phyloP scores from a whole-genome alignment of 2,888 invertebrate genomes.

The Dione juno region DNA sequence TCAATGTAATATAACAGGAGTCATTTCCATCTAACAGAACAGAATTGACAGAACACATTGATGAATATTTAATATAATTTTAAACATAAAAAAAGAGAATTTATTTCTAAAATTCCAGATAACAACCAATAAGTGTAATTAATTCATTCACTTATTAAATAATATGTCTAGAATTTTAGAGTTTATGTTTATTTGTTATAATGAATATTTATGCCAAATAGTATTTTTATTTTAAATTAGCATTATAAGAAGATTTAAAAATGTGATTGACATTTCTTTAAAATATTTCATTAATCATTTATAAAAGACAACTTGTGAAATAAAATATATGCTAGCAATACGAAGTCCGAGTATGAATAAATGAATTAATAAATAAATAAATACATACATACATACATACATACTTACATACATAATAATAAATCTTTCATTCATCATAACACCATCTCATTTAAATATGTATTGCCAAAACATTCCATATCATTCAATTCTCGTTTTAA shows the following conservation, averaged over 20 bases:
- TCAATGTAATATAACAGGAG: conserved; percentile 4
- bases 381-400: too few relatives aligned
- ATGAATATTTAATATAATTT: conserved; percentile 8
- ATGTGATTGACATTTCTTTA: conserved; percentile 5
- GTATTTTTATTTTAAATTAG: conserved; percentile 13
- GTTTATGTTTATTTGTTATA: conserved; percentile 6
- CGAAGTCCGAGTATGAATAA: conserved; percentile 29
- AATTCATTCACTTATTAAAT: not conserved
- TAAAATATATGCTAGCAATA: conserved; percentile 26
- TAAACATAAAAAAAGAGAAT: not conserved
- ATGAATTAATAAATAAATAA: conserved; percentile 33
- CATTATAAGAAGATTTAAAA: conserved; percentile 14
- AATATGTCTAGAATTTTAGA: conserved; percentile 20
- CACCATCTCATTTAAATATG: too few relatives aligned
- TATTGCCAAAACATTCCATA: conserved; percentile 6
- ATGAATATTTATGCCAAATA: not conserved
- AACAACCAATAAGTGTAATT: not conserved
- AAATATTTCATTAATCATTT: not conserved
- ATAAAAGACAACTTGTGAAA: conserved; percentile 12
- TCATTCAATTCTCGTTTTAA: conserved; percentile 2
- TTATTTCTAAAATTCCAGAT: conserved; percentile 16
- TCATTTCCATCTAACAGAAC: conserved; percentile 4
- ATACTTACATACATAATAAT: too few relatives aligned
- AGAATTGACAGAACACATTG: conserved; percentile 4
- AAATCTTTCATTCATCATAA: conserved; percentile 19